Percentiles rank a stretch among this genome's conserved stretches.
Evolutionary conservation across 2,797 vertebrate genomes (phyloP).

Genomic region (Siniperca obscura): DNA sequence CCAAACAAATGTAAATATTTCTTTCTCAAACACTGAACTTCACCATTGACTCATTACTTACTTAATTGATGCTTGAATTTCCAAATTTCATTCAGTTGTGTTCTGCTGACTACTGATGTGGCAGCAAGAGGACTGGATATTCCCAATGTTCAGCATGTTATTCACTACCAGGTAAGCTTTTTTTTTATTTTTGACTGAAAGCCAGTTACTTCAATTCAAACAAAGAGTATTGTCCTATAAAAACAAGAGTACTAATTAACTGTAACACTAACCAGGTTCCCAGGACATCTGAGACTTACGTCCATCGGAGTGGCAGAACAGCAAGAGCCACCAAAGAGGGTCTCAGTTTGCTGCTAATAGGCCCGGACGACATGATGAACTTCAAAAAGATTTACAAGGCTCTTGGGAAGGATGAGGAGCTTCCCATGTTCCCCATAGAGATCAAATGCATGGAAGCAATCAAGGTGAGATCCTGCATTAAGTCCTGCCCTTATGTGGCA

Average conservation of each 20-base stretch:
- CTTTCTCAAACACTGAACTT: background rate
- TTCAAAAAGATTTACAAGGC: constrained; percentile 94
- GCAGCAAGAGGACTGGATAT: constrained; percentile 97
- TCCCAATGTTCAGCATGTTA: constrained; percentile 95
- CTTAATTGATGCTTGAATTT: background rate
- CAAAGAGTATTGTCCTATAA: background rate
- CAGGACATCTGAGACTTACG: constrained; percentile 94
- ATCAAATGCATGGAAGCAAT: constrained; percentile 90
- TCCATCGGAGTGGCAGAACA: constrained; percentile 95
- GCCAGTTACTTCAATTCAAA: background rate
- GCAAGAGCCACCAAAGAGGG: constrained; percentile 93
- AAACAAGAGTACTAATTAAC: background rate
- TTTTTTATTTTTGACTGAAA: background rate
- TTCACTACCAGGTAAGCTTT: constrained; percentile 95
- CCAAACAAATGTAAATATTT: background rate
- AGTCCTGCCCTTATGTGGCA: background rate
- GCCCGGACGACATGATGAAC: constrained; percentile 93
- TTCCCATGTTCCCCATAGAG: constrained; percentile 92
- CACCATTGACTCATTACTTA: background rate
- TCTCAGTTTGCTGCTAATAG: constrained; percentile 92
- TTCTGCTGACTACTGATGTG: constrained; percentile 96
- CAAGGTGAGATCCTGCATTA: constrained; percentile 84
- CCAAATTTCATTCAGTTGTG: constrained; percentile 83
- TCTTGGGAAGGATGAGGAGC: constrained; percentile 91
- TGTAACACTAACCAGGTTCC: constrained; percentile 86